Evolutionary conservation across 2,888 invertebrate genomes (phyloP), one percentile per base, ranked within the genome.

Genomic region (Melangyna quadrimaculata): DNA sequence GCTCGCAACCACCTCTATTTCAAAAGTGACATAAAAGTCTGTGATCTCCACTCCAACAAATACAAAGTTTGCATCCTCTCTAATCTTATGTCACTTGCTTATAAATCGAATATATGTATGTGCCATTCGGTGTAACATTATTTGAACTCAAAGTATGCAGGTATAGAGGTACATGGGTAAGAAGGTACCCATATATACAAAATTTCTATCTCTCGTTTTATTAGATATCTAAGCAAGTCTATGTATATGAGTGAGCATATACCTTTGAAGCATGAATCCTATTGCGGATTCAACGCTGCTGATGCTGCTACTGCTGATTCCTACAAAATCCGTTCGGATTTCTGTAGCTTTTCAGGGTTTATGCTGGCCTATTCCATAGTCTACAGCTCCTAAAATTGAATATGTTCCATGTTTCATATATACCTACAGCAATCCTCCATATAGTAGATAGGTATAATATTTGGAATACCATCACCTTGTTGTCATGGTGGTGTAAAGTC

Each of bases 291-390:
- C n/a, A 4, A n/a, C n/a, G n/a, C n/a, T n/a, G n/a, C n/a, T n/a
- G 24, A 9, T 4, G 22, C 22, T 2, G 12, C 22, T 14, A 14
- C 14, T 37, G 12, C 22, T 27, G 14, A 1, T 7, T 0, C 24
- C 8, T 14, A 17, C 37, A 19, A 12, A n/a, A 35, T 53, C 24
- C 17, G 35, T 70, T 55, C 12, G 14, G 22, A 40, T 32, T 14
- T 40, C 22, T n/a, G n/a, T n/a, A 57, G 71, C 79, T 75, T 55
- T 40, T 67, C 19, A 45, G 27, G 51, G 45, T 75, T 84, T 48
- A 74, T 84, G 83, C 71, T 84, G 51, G 65, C 83, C 83, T 84
- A 71, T 84, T 84, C 78, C 67, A 43, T 67, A 84, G 78, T 74
- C 83, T 75, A 79, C 78, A 84, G 74, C 74, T 74, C 79, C 79